phyloP scores from a whole-genome alignment of 2,797 vertebrate species.

The Alcedo atthis region DNA sequence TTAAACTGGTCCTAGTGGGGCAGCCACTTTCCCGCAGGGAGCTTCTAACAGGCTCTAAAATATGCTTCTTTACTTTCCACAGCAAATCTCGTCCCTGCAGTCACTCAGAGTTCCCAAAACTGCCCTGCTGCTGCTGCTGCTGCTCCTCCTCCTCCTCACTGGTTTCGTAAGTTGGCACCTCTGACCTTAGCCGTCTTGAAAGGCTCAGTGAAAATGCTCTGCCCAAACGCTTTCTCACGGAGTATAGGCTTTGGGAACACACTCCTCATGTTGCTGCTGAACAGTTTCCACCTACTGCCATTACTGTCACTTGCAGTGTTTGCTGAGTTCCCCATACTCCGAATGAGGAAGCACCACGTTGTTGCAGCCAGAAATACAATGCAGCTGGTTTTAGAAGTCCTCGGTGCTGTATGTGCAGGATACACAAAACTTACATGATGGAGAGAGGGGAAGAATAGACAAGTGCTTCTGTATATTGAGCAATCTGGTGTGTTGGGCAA shows the following conservation, averaged over 20 bases:
- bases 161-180: neutral
- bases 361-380: neutral
- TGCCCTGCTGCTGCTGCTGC: neutral
- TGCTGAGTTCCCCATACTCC: neutral
- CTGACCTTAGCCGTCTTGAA: neutral
- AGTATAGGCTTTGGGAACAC: neutral
- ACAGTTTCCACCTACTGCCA: fast-evolving
- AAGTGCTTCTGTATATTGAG: neutral
- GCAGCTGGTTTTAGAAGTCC: neutral
- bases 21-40: neutral
- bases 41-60: neutral
- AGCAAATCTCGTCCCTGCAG: neutral
- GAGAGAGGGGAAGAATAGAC: neutral
- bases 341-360: neutral
- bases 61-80: fast-evolving
- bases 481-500: neutral
- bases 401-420: neutral
- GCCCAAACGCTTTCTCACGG: neutral
- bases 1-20: fast-evolving
- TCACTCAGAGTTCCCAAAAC: neutral
- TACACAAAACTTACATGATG: fast-evolving
- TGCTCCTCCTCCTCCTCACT: neutral
- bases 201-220: neutral
- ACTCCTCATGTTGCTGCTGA: fast-evolving
- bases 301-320: neutral